phyloP scores from a whole-genome alignment of 2,888 invertebrate species.

The Pheosia tremula region DNA sequence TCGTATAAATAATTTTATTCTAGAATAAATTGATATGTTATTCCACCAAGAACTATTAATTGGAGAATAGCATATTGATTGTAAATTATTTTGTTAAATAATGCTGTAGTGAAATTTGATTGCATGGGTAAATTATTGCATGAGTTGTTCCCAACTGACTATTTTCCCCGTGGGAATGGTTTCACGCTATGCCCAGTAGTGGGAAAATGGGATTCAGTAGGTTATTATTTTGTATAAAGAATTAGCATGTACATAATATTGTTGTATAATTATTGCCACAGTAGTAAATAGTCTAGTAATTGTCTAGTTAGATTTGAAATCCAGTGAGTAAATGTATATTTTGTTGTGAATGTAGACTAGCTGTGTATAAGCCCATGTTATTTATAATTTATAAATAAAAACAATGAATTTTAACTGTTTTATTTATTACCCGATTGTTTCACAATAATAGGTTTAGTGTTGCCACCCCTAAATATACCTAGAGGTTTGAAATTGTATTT shows the following conservation, averaged over 20 bases:
- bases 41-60: slow-evolving; percentile 39
- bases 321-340: slow-evolving; percentile 41
- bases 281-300: slow-evolving; percentile 10
- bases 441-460: slow-evolving; percentile 52
- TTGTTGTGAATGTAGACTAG: slow-evolving; percentile 52
- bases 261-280: slow-evolving; percentile 12
- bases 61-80: slow-evolving; percentile 51
- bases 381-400: slow-evolving; percentile 72
- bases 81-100: slow-evolving; percentile 63
- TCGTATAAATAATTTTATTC: slow-evolving; percentile 27
- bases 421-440: slow-evolving; percentile 58
- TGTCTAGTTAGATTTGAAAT: slow-evolving; percentile 31
- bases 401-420: slow-evolving; percentile 67
- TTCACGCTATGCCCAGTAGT: slow-evolving; percentile 33
- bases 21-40: slow-evolving; percentile 44
- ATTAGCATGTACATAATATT: slow-evolving; percentile 20
- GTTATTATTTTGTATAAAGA: slow-evolving; percentile 3
- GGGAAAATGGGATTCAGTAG: slow-evolving; percentile 28
- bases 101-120: slow-evolving; percentile 53
- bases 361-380: slow-evolving; percentile 71
- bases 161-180: slow-evolving; percentile 36
- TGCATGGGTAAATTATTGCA: slow-evolving; percentile 69
- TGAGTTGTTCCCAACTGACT: slow-evolving; percentile 50
- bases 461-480: no score
- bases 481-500: no score